These are phyloP conservation scores for Nebria salina DNA, from an alignment of 2,888 invertebrate genomes.

Conservation along the genomic window DNA sequence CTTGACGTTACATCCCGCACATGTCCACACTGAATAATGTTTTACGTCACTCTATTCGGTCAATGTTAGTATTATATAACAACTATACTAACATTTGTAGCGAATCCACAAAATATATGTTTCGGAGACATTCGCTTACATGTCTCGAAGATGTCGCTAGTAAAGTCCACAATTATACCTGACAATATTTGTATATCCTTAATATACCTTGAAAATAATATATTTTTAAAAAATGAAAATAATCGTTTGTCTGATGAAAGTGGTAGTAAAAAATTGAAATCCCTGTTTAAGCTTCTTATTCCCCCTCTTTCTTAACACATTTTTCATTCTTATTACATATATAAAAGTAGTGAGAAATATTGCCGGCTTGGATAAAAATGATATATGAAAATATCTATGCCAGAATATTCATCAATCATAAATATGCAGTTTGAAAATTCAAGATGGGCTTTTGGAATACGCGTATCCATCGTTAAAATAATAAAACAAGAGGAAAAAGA, in stretches of 20 bases:
- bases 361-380: slow-evolving; percentile 17
- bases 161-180: too few relatives aligned
- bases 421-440: slow-evolving; percentile 39
- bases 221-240: too few relatives aligned
- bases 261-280: slow-evolving; percentile 21
- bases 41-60: too few relatives aligned
- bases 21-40: neutral
- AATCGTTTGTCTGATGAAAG: slow-evolving; percentile 31
- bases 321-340: slow-evolving; percentile 24
- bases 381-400: slow-evolving; percentile 38
- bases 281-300: slow-evolving; percentile 29
- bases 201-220: too few relatives aligned
- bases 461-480: neutral
- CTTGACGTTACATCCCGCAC: neutral
- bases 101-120: too few relatives aligned
- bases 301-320: slow-evolving; percentile 16
- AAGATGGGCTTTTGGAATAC: neutral
- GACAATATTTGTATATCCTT: too few relatives aligned
- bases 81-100: too few relatives aligned
- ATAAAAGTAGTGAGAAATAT: slow-evolving; percentile 29
- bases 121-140: too few relatives aligned
- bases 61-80: too few relatives aligned
- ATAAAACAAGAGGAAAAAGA: neutral
- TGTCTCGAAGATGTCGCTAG: too few relatives aligned
- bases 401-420: slow-evolving; percentile 39